A percentile compares a stretch with the other conserved stretches of the same genome.
Evolutionary conservation across 1,140 invertebrate genomes (phyloP).

Genomic region (Rhynchophorus ferrugineus): DNA sequence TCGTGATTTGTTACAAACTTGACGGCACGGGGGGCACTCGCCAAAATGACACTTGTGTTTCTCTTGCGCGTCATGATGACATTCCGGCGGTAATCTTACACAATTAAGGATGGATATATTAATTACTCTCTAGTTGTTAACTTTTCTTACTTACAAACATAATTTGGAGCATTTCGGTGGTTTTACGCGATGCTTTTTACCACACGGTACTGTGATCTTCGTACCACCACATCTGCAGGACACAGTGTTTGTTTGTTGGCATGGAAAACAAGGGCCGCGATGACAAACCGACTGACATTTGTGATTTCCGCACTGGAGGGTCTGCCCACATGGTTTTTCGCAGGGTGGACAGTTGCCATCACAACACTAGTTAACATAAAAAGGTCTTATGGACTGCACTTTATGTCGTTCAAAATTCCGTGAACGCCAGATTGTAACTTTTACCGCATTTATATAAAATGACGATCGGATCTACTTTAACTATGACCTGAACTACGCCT

Average conservation of each 20-base stretch:
- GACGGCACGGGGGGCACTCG: constrained; percentile 73
- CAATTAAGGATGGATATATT: constrained; percentile 7
- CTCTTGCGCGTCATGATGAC: constrained; percentile 64
- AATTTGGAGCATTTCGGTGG: constrained; percentile 68
- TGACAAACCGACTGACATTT: constrained; percentile 84
- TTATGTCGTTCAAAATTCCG: too few relatives aligned
- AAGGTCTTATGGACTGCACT: too few relatives aligned
- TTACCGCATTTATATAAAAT: too few relatives aligned
- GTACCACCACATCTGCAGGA: constrained; percentile 78
- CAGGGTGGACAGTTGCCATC: constrained; percentile 77
- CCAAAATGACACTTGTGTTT: constrained; percentile 83
- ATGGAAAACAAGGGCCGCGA: constrained; percentile 85
- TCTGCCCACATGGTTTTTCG: constrained; percentile 79
- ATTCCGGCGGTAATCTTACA: constrained; percentile 60
- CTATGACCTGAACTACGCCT: too few relatives aligned
- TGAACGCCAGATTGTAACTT: too few relatives aligned
- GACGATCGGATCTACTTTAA: too few relatives aligned
- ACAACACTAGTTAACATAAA: constrained; percentile 58
- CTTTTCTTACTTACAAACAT: constrained; percentile 56
- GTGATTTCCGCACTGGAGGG: constrained; percentile 78
- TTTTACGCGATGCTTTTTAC: constrained; percentile 64
- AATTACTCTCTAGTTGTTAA: neutral
- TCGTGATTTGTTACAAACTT: constrained; percentile 57
- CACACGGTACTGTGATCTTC: constrained; percentile 76
- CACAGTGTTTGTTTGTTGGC: constrained; percentile 66